phyloP scores from a whole-genome alignment of 2,797 vertebrate species.

The Hirundo rustica region DNA sequence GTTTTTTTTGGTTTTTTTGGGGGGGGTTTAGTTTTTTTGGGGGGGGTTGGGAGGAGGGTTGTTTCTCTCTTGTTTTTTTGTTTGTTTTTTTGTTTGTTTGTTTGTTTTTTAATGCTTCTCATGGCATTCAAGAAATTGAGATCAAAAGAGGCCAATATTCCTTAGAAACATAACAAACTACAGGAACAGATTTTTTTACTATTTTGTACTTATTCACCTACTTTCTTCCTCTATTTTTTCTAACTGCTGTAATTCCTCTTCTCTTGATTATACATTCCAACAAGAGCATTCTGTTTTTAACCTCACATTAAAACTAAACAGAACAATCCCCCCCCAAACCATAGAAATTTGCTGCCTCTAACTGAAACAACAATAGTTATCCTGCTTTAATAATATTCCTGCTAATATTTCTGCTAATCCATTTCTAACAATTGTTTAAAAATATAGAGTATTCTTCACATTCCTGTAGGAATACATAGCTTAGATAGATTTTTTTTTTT shows the following conservation, averaged over 20 bases:
- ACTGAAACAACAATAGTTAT: background rate
- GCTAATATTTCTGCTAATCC: background rate
- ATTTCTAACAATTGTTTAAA: background rate
- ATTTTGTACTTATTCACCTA: background rate
- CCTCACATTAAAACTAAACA: background rate
- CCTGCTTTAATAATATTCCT: background rate
- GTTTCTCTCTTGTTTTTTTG: too few species aligned
- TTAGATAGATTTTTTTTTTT: background rate
- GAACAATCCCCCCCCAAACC: fast-evolving
- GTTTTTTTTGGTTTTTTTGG: too few species aligned
- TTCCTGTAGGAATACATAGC: background rate
- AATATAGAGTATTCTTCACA: background rate
- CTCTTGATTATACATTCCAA: background rate
- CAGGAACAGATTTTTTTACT: background rate
- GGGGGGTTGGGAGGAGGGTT: too few species aligned
- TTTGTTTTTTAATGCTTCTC: background rate
- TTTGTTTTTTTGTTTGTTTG: too few species aligned
- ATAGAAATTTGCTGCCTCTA: background rate
- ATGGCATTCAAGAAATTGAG: background rate
- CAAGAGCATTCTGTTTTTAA: background rate
- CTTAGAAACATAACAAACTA: background rate
- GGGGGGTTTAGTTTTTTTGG: too few species aligned
- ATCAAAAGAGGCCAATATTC: background rate
- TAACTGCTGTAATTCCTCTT: background rate
- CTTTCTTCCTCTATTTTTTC: background rate